Conservation (phyloP, 2,888 invertebrate species). For the Hirtodrosophila alboralis region DNA sequence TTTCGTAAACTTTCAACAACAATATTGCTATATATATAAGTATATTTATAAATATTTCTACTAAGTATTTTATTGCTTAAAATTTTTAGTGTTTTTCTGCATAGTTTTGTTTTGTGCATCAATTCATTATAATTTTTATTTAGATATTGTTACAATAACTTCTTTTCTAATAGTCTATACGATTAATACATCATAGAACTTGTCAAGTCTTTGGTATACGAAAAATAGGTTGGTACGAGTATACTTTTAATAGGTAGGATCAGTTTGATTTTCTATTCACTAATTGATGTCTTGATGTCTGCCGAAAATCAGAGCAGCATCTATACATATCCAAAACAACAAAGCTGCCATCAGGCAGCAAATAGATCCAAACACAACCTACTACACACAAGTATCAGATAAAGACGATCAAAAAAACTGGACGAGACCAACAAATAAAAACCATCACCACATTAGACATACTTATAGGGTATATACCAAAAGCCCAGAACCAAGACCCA, state of each 20-base stretch:
- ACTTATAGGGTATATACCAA: neutral
- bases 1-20: constrained; percentile 42
- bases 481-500: constrained; percentile 16
- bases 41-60: too few relatives aligned
- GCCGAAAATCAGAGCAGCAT: constrained; percentile 24
- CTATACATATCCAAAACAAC: constrained; percentile 33
- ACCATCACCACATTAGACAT: constrained; percentile 21
- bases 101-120: constrained; percentile 40
- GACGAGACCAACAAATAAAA: constrained; percentile 24
- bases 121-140: constrained; percentile 5
- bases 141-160: constrained; percentile 17
- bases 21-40: constrained; percentile 55
- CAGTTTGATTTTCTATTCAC: constrained; percentile 35
- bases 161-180: constrained; percentile 68
- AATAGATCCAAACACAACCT: constrained; percentile 35
- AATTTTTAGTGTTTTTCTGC: constrained; percentile 26
- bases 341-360: constrained; percentile 19
- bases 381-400: neutral
- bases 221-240: constrained; percentile 23
- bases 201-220: constrained; percentile 70
- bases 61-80: constrained; percentile 29
- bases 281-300: constrained; percentile 30
- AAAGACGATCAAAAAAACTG: neutral
- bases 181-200: constrained; percentile 67
- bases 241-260: constrained; percentile 61